Evolutionary conservation across 2,113 vertebrate species (phyloP).

Genomic region (Chiloscyllium plagiosum): DNA sequence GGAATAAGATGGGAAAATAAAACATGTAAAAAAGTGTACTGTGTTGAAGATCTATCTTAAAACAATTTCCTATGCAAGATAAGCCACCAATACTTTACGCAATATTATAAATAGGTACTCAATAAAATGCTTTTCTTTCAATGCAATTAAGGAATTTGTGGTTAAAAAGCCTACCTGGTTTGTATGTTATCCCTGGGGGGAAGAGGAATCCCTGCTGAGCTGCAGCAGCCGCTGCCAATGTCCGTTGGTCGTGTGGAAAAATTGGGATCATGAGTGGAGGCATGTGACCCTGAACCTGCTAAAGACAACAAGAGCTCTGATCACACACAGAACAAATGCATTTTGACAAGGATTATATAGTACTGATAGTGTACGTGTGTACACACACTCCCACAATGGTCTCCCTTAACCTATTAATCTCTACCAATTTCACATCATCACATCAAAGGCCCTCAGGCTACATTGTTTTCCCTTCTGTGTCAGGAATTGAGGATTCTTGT

Average conservation of each 20-base stretch:
- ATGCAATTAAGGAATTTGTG: too few species aligned
- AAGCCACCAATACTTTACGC: background rate
- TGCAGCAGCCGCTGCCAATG: slow-evolving; percentile 93
- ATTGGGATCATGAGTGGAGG: slow-evolving; percentile 99
- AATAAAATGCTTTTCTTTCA: background rate
- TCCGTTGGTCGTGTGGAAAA: slow-evolving; percentile 99
- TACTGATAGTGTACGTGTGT: slow-evolving; percentile 55
- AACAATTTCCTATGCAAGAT: too few species aligned
- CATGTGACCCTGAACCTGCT: slow-evolving; percentile 99
- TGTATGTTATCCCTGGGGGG: slow-evolving; percentile 97
- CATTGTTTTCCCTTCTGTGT: slow-evolving; percentile 48
- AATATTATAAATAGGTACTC: background rate
- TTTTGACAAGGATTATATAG: slow-evolving; percentile 70
- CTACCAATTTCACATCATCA: slow-evolving; percentile 57
- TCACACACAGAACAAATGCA: slow-evolving; percentile 65
- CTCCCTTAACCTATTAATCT: slow-evolving; percentile 56
- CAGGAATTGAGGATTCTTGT: slow-evolving; percentile 44
- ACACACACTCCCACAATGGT: slow-evolving; percentile 57
- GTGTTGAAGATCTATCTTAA: background rate
- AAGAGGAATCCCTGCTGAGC: slow-evolving; percentile 99
- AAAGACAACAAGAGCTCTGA: slow-evolving; percentile 72
- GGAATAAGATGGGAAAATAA: background rate
- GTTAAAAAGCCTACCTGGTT: slow-evolving; percentile 79
- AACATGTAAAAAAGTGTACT: background rate
- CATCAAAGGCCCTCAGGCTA: slow-evolving; percentile 60